Conservation (phyloP, 2,888 invertebrate genomes). For the Bruchidius siliquastri region DNA sequence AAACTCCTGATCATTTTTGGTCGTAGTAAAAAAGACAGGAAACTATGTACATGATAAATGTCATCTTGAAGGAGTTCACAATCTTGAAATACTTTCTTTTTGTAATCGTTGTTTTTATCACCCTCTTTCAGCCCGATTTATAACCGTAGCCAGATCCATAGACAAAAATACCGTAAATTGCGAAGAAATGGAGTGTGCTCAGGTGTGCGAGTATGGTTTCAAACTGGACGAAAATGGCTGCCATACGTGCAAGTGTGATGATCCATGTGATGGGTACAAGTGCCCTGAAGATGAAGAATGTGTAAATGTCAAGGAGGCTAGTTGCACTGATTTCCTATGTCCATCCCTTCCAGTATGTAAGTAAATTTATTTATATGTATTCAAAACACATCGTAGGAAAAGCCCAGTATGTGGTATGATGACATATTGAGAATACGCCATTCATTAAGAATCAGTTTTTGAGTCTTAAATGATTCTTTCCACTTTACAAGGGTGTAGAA, state of each 20-base stretch:
- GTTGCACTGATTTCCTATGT: conserved; percentile 60
- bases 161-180: conserved; percentile 51
- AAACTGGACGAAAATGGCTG: conserved; percentile 67
- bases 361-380: conserved; percentile 41
- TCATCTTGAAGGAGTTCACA: too few relatives aligned
- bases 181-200: conserved; percentile 70
- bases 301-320: conserved; percentile 64
- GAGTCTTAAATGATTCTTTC: too few relatives aligned
- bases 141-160: conserved; percentile 38
- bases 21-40: too few relatives aligned
- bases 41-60: too few relatives aligned
- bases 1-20: too few relatives aligned
- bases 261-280: conserved; percentile 75
- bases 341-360: conserved; percentile 74
- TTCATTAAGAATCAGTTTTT: too few relatives aligned
- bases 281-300: conserved; percentile 71
- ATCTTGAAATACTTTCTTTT: too few relatives aligned
- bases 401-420: too few relatives aligned
- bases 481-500: too few relatives aligned
- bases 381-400: too few relatives aligned
- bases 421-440: too few relatives aligned
- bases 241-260: conserved; percentile 79
- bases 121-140: conserved; percentile 34
- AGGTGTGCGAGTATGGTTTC: conserved; percentile 81
- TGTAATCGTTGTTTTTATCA: too few relatives aligned